Percentiles rank a stretch among this genome's conserved stretches.
phyloP scores from a whole-genome alignment of 64 coral and sea anemone genomes.

The Pocillopora verrucosa region DNA sequence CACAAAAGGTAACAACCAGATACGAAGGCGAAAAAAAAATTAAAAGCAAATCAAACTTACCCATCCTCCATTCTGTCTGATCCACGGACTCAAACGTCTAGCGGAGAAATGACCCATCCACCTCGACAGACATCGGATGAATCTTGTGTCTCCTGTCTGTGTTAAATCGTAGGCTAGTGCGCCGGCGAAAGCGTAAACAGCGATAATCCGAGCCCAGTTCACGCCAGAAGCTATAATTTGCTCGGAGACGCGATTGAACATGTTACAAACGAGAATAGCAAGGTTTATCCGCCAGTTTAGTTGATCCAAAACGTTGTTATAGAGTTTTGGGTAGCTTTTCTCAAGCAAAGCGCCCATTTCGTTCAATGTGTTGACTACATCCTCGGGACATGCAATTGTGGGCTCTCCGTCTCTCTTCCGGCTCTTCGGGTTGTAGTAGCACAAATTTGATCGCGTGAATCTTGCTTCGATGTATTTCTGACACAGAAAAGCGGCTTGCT shows the following conservation, averaged over 20 bases:
- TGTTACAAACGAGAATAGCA: constrained; percentile 70
- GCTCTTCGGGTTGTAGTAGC: constrained; percentile 38
- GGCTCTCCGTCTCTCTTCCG: not conserved
- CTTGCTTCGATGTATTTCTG: constrained; percentile 73
- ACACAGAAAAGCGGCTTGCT: constrained; percentile 68
- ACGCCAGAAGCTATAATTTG: constrained; percentile 69
- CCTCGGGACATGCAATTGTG: constrained; percentile 41
- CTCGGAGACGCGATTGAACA: constrained; percentile 85
- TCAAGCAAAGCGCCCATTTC: constrained; percentile 70
- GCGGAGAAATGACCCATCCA: constrained; percentile 79
- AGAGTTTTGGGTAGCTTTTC: constrained; percentile 51
- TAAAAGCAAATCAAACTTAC: constrained; percentile 35
- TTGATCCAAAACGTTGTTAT: constrained; percentile 68
- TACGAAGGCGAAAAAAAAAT: not conserved
- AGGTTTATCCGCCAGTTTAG: constrained; percentile 74
- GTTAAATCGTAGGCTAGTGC: constrained; percentile 76
- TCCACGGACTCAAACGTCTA: constrained; percentile 66
- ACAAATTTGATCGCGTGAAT: constrained; percentile 59
- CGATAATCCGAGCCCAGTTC: constrained; percentile 79
- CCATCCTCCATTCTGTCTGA: constrained; percentile 84
- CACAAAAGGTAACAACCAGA: constrained; percentile 1
- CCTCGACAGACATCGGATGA: constrained; percentile 44
- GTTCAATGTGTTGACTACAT: constrained; percentile 63
- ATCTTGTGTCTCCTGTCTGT: constrained; percentile 56
- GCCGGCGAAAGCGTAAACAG: constrained; percentile 80